phyloP scores from a whole-genome alignment of 2,113 vertebrate species.

The Chloropsis hardwickii region DNA sequence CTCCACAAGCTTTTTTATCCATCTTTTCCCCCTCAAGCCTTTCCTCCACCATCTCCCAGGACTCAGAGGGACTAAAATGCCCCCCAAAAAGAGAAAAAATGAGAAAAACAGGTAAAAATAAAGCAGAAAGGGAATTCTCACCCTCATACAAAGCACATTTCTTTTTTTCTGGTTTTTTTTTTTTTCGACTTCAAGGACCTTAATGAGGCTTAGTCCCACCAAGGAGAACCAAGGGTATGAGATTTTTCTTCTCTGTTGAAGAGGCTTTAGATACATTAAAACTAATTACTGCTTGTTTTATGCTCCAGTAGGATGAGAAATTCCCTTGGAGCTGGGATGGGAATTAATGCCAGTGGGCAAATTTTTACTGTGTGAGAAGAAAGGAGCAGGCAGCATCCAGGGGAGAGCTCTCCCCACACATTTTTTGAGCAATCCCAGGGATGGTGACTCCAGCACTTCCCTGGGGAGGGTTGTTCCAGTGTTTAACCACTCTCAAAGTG shows the following conservation, averaged over 20 bases:
- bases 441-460: neutral
- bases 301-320: constrained; percentile 49
- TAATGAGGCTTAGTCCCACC: neutral
- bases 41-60: neutral
- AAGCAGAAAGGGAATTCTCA: neutral
- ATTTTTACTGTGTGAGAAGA: neutral
- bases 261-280: constrained; percentile 5
- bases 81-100: neutral
- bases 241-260: neutral
- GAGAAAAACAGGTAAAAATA: neutral
- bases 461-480: neutral
- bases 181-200: neutral
- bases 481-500: neutral
- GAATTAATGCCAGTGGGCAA: neutral
- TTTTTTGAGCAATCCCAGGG: neutral
- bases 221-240: constrained; percentile 49
- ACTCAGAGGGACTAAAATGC: accelerated
- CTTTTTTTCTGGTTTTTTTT: neutral
- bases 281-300: constrained; percentile 37
- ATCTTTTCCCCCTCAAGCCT: neutral
- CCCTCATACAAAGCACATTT: neutral
- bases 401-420: neutral
- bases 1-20: neutral
- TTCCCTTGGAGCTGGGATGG: neutral
- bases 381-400: neutral